These are phyloP conservation scores for Tinea trinotella DNA, from an alignment of 2,888 invertebrate genomes.

Conservation along the genomic window DNA sequence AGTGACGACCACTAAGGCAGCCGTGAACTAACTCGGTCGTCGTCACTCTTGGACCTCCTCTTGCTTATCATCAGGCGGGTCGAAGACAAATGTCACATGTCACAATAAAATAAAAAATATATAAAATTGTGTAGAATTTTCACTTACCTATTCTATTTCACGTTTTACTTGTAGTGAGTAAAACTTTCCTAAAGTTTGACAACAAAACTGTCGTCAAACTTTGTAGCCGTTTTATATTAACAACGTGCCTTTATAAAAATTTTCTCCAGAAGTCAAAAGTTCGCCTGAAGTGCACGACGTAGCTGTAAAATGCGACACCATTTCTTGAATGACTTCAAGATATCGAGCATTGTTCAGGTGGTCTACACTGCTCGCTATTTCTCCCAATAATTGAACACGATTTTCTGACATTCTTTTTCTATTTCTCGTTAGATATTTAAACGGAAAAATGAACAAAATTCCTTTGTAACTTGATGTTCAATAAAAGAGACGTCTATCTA, in stretches of 20 bases:
- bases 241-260: neutral
- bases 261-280: neutral
- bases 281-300: slow-evolving; percentile 24
- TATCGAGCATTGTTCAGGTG: slow-evolving; percentile 31
- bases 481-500: neutral
- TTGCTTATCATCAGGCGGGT: too few species aligned
- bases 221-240: neutral
- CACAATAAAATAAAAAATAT: too few species aligned
- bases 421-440: neutral
- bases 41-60: too few species aligned
- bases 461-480: neutral
- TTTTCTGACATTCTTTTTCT: slow-evolving; percentile 2
- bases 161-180: neutral
- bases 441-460: neutral
- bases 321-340: slow-evolving; percentile 35
- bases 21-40: too few species aligned
- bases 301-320: slow-evolving; percentile 34
- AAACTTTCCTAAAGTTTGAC: too few species aligned
- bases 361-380: neutral
- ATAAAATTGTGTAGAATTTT: too few species aligned
- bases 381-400: neutral
- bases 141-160: neutral
- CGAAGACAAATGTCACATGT: too few species aligned
- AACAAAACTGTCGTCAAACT: neutral
- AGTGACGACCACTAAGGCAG: too few species aligned